phyloP scores from a whole-genome alignment of 2,797 vertebrate species.

The Enteromius unitaeniatus region DNA sequence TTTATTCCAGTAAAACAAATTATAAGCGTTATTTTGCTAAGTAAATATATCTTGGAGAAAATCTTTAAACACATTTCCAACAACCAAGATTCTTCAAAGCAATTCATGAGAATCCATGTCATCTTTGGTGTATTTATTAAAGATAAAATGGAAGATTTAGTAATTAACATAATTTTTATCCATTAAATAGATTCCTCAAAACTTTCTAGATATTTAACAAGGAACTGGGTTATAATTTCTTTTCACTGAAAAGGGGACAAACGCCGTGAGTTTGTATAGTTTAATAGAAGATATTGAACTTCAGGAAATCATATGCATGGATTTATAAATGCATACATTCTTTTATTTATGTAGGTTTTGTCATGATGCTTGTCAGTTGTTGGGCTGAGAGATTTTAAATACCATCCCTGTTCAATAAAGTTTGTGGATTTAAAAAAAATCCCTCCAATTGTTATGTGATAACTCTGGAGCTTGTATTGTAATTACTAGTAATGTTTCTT shows the following conservation, averaged over 20 bases:
- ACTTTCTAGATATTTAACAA: not conserved
- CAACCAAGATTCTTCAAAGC: too few species aligned
- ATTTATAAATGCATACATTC: too few species aligned
- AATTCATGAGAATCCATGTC: too few species aligned
- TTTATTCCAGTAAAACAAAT: too few species aligned
- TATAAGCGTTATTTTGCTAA: not conserved
- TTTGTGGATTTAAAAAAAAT: not conserved
- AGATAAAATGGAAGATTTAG: too few species aligned
- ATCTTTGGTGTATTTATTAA: too few species aligned
- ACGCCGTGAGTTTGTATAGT: not conserved
- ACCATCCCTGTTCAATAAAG: not conserved
- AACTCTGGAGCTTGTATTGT: not conserved
- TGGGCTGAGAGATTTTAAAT: not conserved
- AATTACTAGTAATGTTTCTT: not conserved
- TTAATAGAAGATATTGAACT: not conserved
- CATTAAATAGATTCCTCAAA: not conserved
- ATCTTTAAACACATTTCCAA: not conserved
- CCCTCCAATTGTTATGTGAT: not conserved
- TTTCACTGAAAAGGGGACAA: not conserved
- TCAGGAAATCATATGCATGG: too few species aligned
- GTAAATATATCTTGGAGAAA: not conserved
- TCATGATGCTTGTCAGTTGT: not conserved
- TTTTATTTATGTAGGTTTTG: not conserved
- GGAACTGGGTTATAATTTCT: not conserved
- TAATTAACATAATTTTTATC: too few species aligned